Evolutionary conservation across 2,888 invertebrate species (phyloP).

Genomic region (Dinocampus coccinellae): DNA sequence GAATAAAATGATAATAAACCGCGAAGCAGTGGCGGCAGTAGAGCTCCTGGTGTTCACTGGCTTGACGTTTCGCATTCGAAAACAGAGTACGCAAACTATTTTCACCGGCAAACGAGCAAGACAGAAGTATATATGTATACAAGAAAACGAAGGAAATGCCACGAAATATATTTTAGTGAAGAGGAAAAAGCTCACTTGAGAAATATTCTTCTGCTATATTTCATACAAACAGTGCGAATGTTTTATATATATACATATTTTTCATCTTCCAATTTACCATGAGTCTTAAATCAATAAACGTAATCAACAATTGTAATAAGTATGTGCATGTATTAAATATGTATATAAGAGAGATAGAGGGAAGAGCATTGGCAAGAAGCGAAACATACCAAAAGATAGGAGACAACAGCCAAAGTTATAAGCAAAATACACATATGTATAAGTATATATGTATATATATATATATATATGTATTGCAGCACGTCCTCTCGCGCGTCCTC

Average conservation of each 20-base stretch:
- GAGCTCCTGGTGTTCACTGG: conserved; percentile 40
- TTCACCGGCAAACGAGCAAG: not conserved
- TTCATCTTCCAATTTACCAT: not conserved
- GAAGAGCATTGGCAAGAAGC: not conserved
- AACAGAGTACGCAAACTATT: conserved; percentile 33
- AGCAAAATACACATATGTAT: conserved; percentile 8
- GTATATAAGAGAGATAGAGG: conserved; percentile 1
- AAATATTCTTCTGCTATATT: conserved; percentile 2
- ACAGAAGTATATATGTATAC: not conserved
- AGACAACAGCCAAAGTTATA: conserved; percentile 11
- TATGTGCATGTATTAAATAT: conserved; percentile 3
- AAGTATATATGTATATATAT: not conserved
- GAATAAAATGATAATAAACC: conserved; percentile 68
- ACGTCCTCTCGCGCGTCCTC: conserved; percentile 49
- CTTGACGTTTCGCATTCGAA: conserved; percentile 44
- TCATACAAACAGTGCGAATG: not conserved
- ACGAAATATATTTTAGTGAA: conserved; percentile 20
- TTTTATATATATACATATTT: not conserved
- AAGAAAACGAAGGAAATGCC: conserved; percentile 9
- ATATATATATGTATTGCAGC: conserved; percentile 8
- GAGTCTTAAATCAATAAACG: not conserved
- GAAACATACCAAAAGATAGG: conserved; percentile 15
- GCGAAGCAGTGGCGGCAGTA: conserved; percentile 40
- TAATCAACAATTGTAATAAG: not conserved
- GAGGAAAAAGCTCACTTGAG: conserved; percentile 12